Conservation (phyloP, 2,113 vertebrate species). For the Hystrix cristata region DNA sequence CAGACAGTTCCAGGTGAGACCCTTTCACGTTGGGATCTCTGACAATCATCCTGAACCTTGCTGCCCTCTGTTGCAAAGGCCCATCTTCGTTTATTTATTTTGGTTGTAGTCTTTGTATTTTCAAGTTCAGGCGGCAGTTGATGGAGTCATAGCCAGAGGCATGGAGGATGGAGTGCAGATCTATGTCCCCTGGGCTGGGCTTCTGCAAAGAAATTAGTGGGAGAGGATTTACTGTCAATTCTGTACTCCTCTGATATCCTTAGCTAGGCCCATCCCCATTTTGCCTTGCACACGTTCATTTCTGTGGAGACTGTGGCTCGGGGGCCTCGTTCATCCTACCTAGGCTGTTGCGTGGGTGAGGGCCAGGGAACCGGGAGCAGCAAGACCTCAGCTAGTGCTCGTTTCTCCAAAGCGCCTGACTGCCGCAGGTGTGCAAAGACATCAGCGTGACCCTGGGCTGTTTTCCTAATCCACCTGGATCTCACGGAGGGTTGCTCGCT, state of each 20-base stretch:
- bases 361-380: not conserved
- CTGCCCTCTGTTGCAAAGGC: not conserved
- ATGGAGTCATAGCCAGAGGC: not conserved
- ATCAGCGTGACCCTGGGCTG: not conserved
- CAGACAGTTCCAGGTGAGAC: not conserved
- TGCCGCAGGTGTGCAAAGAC: not conserved
- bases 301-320: not conserved
- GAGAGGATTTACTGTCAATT: not conserved
- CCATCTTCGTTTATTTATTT: not conserved
- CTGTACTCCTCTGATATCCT: not conserved
- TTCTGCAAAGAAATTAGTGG: constrained; percentile 36
- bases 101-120: not conserved
- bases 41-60: not conserved
- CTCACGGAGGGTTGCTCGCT: not conserved
- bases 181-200: not conserved
- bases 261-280: not conserved
- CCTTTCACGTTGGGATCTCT: not conserved
- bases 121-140: not conserved
- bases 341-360: not conserved
- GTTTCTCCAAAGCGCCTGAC: not conserved
- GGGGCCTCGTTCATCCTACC: not conserved
- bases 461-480: not conserved
- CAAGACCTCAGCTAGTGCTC: not conserved
- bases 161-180: not conserved
- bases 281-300: not conserved